phyloP scores from a whole-genome alignment of 2,113 vertebrate species.

The Leucoraja erinaceus region DNA sequence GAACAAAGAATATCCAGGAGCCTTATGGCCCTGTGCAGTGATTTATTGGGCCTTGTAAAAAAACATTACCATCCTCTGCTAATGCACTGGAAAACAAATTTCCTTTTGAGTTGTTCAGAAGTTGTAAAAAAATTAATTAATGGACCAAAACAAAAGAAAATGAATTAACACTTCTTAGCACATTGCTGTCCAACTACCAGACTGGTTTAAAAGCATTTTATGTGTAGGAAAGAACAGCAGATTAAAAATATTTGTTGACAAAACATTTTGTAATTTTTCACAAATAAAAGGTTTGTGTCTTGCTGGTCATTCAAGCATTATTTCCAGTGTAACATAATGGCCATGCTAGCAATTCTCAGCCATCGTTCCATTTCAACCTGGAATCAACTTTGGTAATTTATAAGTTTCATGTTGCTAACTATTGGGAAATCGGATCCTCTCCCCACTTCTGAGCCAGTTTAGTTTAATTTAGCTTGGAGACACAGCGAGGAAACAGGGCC shows the following conservation, averaged over 20 bases:
- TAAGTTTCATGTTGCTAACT: no score
- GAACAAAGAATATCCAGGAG: neutral
- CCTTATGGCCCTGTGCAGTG: neutral
- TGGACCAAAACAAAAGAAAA: neutral
- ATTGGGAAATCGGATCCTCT: no score
- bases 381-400: no score
- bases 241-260: neutral
- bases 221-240: no score
- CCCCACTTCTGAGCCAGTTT: no score
- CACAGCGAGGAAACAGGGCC: no score
- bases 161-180: neutral
- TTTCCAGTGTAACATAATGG: neutral
- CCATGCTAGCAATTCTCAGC: neutral
- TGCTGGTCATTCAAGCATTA: neutral
- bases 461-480: no score
- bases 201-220: neutral
- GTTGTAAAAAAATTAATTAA: neutral
- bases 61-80: no score
- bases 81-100: neutral
- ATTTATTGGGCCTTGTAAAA: neutral
- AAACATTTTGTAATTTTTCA: neutral
- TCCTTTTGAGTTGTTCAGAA: neutral
- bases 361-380: no score
- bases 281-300: neutral
- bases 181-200: neutral